Evolutionary conservation across 2,113 vertebrate species (phyloP).

Genomic region (Marcusenius ussheri): DNA sequence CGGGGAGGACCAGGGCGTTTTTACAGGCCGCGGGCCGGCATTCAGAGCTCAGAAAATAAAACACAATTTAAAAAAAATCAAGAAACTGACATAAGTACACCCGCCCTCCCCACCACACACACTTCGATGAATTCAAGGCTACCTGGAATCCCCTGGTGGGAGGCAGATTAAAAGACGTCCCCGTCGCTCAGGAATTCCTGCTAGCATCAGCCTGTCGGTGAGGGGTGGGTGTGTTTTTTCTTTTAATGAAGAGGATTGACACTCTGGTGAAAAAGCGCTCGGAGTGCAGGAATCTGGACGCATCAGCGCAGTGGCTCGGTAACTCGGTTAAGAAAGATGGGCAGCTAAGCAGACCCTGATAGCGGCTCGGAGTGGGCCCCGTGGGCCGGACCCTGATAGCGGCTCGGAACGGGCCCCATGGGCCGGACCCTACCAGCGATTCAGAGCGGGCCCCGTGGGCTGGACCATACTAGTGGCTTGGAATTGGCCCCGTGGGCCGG

Average conservation of each 20-base stretch:
- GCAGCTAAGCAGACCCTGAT: not conserved
- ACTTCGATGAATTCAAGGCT: not conserved
- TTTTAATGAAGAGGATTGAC: slow-evolving; percentile 45
- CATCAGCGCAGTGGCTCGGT: slow-evolving; percentile 42
- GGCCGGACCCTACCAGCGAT: too few relatives aligned
- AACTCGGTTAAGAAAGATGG: slow-evolving; percentile 59
- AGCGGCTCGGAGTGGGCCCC: too few relatives aligned
- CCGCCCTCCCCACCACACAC: not conserved
- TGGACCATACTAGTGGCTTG: too few relatives aligned
- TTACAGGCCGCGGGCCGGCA: slow-evolving; percentile 46
- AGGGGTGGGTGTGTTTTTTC: slow-evolving; percentile 26
- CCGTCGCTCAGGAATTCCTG: slow-evolving; percentile 55
- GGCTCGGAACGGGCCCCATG: too few relatives aligned
- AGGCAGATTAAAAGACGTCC: slow-evolving; percentile 53
- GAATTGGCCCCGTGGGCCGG: too few relatives aligned
- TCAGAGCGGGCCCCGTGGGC: too few relatives aligned
- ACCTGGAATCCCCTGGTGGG: slow-evolving; percentile 14
- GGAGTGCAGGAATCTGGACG: slow-evolving; percentile 37
- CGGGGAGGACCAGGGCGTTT: slow-evolving; percentile 28
- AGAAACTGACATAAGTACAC: slow-evolving; percentile 9
- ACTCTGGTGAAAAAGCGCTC: slow-evolving; percentile 51
- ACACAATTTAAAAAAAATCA: slow-evolving; percentile 15
- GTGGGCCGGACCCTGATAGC: too few relatives aligned
- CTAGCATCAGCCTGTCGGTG: slow-evolving; percentile 59
- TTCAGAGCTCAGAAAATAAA: slow-evolving; percentile 33